Base-by-base conservation (phyloP, 2,113 vertebrate species). In the Dendropsophus ebraccatus region DNA sequence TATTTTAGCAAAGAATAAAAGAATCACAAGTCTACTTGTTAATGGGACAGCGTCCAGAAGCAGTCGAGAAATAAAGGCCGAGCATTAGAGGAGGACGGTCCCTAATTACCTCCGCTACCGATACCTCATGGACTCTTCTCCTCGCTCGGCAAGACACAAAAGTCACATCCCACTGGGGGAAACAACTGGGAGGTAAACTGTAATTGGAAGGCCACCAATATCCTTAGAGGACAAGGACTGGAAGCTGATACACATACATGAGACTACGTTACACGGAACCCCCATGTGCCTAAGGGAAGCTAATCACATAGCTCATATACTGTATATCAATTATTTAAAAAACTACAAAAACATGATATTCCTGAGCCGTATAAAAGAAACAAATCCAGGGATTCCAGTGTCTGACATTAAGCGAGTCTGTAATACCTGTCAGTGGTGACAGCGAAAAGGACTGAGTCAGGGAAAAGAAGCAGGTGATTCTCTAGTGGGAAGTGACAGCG, bases 1-100 rank as follows among this genome's bases (percentile, higher is more conserved):
- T 13, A 70, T 70, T 60, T 69, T 41, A 79, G 50, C 49, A 80
- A 37, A 69, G 45, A 62, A 16, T 78, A 54, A 35, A 56, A 67
- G 32, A 52, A 80, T 35, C 13, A 50, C 79, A 30, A 58, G 65
- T 23, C 32, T 30, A 86, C 52, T 86, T 75, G 70, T 86, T 86
- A 81, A 41, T 72, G 50, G 76, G n/a, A 72, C 12, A 12, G 23
- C 70, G 52, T 80, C 16, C 35, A 3, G 47, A 80, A 85, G 49
- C 73, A 56, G 52, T 9, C 62, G n/a, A 30, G 41, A 84, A n/a
- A 16, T 49, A 60, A 65, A 60, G 19, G 14, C 56, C 77, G 41
- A 21, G 32, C 25, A 47, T 49, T 28, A 23, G 41, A 45, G 16
- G 50, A 30, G 41, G 14, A 76, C n/a, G 25, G 25, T 25, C 50